phyloP scores from a whole-genome alignment of 2,888 invertebrate genomes.

The Mermis nigrescens region DNA sequence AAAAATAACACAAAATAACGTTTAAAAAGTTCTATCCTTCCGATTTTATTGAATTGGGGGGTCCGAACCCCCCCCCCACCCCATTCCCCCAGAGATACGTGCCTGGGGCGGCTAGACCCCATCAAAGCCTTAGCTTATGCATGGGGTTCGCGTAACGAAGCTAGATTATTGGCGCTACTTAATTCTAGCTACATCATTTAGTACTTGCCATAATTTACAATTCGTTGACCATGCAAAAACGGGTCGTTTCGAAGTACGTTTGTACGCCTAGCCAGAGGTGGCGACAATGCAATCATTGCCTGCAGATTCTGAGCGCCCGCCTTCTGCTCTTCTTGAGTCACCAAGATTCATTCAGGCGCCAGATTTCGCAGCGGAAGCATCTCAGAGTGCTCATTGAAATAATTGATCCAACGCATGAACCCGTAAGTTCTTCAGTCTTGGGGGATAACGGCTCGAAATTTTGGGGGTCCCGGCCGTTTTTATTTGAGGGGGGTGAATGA shows the following conservation, averaged over 20 bases:
- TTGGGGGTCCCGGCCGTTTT: too few relatives aligned
- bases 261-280: constrained; percentile 44
- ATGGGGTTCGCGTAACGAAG: background rate
- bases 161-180: constrained; percentile 18
- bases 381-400: constrained; percentile 43
- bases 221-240: constrained; percentile 44
- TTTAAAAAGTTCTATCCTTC: too few relatives aligned
- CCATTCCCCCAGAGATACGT: too few relatives aligned
- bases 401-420: constrained; percentile 46
- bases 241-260: constrained; percentile 42
- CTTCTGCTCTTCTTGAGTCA: constrained; percentile 44
- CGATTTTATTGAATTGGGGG: too few relatives aligned
- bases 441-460: too few relatives aligned
- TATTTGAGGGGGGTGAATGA: too few relatives aligned
- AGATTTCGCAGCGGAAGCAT: constrained; percentile 42
- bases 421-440: constrained; percentile 42
- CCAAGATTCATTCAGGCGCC: constrained; percentile 39
- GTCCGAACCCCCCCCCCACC: too few relatives aligned
- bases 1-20: too few relatives aligned
- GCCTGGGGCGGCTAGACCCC: too few relatives aligned
- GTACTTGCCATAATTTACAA: constrained; percentile 43
- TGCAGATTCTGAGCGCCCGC: constrained; percentile 43
- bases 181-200: constrained; percentile 40
- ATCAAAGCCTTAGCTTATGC: too few relatives aligned
- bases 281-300: constrained; percentile 44